These are phyloP conservation scores for Acanthiza pusilla DNA, from an alignment of 2,797 vertebrate genomes.

Conservation along the genomic window DNA sequence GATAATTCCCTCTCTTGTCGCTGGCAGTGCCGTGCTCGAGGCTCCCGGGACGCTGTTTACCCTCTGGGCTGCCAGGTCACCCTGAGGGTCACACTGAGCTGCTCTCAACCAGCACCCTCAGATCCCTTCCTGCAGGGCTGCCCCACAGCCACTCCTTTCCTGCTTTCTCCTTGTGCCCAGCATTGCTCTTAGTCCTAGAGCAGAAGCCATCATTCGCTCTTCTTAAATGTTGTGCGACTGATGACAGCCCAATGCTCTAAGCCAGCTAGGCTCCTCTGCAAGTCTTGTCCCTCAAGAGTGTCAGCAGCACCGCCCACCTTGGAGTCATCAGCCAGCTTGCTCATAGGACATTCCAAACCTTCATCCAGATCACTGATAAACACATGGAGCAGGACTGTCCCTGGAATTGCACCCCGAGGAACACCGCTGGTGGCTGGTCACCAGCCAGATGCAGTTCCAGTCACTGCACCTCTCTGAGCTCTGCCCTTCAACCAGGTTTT, in stretches of 20 bases:
- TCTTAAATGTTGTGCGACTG: neutral
- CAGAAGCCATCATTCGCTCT: neutral
- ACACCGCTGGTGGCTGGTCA: neutral
- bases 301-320: accelerated
- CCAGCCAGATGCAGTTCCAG: neutral
- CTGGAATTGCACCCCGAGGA: neutral
- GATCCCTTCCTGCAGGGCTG: neutral
- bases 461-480: neutral
- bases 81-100: accelerated
- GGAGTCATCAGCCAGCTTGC: neutral
- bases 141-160: neutral
- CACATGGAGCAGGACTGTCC: neutral
- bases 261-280: too few species aligned
- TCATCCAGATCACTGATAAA: neutral
- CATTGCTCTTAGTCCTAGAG: neutral
- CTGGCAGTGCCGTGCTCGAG: too few species aligned
- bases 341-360: neutral
- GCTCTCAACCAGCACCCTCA: neutral
- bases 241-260: neutral
- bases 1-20: neutral
- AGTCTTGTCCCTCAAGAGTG: neutral
- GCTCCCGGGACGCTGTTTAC: accelerated
- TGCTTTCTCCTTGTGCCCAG: neutral
- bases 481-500: neutral
- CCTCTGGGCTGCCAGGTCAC: neutral